Base-by-base conservation (phyloP, 2,113 vertebrate species). In the Ptilonorhynchus violaceus region DNA sequence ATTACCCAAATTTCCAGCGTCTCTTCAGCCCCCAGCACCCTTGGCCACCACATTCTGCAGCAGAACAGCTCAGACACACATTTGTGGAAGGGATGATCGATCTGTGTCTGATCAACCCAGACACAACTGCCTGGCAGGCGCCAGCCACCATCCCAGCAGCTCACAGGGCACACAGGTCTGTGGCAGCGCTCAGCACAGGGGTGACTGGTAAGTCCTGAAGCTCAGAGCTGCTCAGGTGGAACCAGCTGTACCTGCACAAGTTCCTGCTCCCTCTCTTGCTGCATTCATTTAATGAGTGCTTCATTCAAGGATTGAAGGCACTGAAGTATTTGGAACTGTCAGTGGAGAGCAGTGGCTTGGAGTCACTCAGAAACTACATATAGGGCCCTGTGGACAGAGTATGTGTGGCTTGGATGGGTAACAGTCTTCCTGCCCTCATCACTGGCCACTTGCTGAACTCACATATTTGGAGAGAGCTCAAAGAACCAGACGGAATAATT, bases 91-190 rank as follows among this genome's bases (percentile, higher is more conserved):
- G 41, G 49, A 56, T 53, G 13, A 67, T 47, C 1, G 1, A 12
- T 10, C 47, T 44, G 31, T 1, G 37, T 39, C 37, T 39, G 37
- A 39, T 39, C 37, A 39, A 10, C 10, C 37, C 37, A 47, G 41
- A 21, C 25, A 62, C 35, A 39, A 19, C 1, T 28, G 20, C 74
- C 69, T 11, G 62, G 27, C 13, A 49, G 79, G 8, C 24, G 31
- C 17, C 64, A 85, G 74, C 16, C 10, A 2, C 78, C 70, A 17
- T 16, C 31, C 50, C 11, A 69, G 73, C 70, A 75, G 74, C 37
- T 52, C 33, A 7, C 70, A 13, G 3, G 3, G 72, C 37, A 20
- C 2, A 10, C 0, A 46, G 49, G 35, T 4, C 53, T 2, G 39
- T 24, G 53, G 86, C 72, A 73, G 76, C 52, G 72, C 70, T 66